Evolutionary conservation across 1,140 invertebrate genomes (phyloP).

Genomic region (Rhopalosiphum maidis): DNA sequence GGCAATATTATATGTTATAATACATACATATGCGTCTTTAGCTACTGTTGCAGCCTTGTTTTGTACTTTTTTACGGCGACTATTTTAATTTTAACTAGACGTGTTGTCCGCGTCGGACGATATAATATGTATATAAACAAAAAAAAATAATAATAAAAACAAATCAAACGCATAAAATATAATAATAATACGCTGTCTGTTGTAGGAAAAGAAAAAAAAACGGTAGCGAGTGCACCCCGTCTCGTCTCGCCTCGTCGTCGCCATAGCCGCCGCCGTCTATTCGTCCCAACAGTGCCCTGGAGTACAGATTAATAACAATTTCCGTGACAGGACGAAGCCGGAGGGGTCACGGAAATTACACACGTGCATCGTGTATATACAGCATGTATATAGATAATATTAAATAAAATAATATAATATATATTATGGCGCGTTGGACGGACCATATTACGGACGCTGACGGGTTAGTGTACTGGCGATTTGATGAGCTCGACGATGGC

Average conservation of each 20-base stretch:
- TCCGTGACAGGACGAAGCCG: slow-evolving; percentile 45
- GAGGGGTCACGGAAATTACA: slow-evolving; percentile 46
- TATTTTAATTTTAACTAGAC: not conserved
- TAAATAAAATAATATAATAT: slow-evolving; percentile 19
- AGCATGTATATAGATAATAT: not conserved
- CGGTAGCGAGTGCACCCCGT: slow-evolving; percentile 32
- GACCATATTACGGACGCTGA: not conserved
- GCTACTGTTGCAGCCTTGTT: not conserved
- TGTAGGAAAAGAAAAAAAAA: slow-evolving; percentile 14
- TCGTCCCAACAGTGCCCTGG: not conserved
- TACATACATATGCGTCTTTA: not conserved
- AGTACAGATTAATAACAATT: slow-evolving; percentile 54
- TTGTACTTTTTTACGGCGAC: too few species aligned
- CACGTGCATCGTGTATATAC: not conserved
- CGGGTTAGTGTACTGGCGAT: not conserved
- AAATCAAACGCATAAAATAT: not conserved
- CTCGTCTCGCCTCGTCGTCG: not conserved
- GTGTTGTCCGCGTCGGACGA: not conserved
- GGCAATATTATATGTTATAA: too few species aligned
- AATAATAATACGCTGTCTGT: not conserved
- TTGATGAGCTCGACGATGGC: not conserved
- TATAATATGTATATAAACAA: not conserved
- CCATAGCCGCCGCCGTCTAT: not conserved
- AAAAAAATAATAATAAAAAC: not conserved
- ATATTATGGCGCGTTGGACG: not conserved